These are phyloP conservation scores for Caligus rogercresseyi DNA, from an alignment of 1,140 invertebrate species.

Conservation along the genomic window DNA sequence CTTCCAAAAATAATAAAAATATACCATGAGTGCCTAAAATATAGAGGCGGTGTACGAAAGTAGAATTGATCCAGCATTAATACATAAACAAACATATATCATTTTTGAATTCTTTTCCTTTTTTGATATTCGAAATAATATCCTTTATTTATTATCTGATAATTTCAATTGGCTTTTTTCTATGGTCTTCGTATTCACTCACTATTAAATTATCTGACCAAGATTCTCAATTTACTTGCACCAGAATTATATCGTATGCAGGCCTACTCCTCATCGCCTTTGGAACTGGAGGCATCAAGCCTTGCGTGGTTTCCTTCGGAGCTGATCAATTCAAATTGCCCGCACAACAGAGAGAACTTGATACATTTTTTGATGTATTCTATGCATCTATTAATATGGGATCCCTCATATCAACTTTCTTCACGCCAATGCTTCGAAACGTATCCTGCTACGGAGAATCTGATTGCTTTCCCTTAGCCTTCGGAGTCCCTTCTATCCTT, in stretches of 20 bases:
- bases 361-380: slow-evolving; percentile 9
- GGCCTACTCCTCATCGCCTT: slow-evolving; percentile 64
- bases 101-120: no score
- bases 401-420: slow-evolving; percentile 7
- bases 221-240: not conserved
- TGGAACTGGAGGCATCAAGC: slow-evolving; percentile 90
- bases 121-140: not conserved
- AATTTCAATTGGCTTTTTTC: no score
- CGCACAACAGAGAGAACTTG: slow-evolving; percentile 10
- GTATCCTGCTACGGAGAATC: slow-evolving; percentile 59
- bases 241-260: slow-evolving; percentile 47
- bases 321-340: slow-evolving; percentile 53
- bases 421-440: slow-evolving; percentile 34
- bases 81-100: no score
- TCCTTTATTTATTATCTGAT: not conserved
- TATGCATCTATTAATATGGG: slow-evolving; percentile 19
- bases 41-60: no score
- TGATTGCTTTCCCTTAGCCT: slow-evolving; percentile 73
- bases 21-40: no score
- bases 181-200: no score
- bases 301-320: slow-evolving; percentile 88
- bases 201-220: no score
- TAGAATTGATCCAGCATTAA: no score
- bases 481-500: slow-evolving; percentile 67
- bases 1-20: no score